Evolutionary conservation across 2,888 invertebrate species (phyloP).

Genomic region (Lapara coniferarum): DNA sequence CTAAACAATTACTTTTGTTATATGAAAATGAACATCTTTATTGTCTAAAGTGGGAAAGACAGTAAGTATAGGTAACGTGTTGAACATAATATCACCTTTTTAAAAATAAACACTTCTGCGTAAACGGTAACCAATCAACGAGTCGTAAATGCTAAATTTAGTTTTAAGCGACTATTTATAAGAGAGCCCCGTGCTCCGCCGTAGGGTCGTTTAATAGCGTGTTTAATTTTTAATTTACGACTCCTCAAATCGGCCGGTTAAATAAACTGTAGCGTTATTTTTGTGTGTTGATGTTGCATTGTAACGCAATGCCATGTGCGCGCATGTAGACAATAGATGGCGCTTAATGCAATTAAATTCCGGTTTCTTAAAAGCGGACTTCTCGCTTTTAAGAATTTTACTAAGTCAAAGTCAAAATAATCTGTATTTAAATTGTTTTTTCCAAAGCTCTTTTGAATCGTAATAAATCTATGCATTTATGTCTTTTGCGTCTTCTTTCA

Average conservation of each 20-base stretch:
- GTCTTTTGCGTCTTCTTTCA: no score
- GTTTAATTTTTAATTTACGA: slow-evolving; percentile 26
- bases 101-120: neutral
- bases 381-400: no score
- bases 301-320: neutral
- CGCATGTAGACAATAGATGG: neutral
- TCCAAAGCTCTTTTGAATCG: no score
- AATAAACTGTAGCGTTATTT: slow-evolving; percentile 15
- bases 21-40: no score
- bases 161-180: slow-evolving; percentile 18
- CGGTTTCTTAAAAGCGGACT: no score
- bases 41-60: neutral
- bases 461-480: no score
- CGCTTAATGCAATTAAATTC: neutral
- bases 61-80: no score
- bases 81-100: no score
- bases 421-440: no score
- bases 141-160: slow-evolving; percentile 8
- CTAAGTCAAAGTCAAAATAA: no score
- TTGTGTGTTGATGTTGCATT: neutral
- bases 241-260: slow-evolving; percentile 18
- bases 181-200: slow-evolving; percentile 3
- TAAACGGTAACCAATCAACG: neutral
- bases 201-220: slow-evolving; percentile 23
- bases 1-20: no score